A percentile compares a stretch with the other conserved stretches of the same genome.
Evolutionary conservation across 92 coral and sea anemone genomes (phyloP).

Genomic region (Porites rus): DNA sequence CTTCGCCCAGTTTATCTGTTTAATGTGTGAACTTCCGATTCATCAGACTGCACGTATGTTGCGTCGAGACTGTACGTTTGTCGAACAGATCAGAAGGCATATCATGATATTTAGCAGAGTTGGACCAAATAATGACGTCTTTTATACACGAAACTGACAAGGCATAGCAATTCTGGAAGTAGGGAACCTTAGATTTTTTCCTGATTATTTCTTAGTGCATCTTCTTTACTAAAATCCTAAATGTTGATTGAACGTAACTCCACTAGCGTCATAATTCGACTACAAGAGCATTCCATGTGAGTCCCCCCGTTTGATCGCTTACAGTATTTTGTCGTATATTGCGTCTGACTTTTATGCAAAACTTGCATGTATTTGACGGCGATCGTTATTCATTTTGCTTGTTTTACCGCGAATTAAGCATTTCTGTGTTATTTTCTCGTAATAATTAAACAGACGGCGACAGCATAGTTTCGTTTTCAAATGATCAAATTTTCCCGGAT

Average conservation of each 20-base stretch:
- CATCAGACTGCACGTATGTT: conserved; percentile 21
- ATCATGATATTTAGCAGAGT: neutral
- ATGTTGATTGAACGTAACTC: conserved; percentile 11
- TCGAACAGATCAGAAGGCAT: neutral
- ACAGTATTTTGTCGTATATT: conserved; percentile 21
- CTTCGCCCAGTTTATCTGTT: neutral
- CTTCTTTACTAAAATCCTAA: neutral
- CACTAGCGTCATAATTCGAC: neutral
- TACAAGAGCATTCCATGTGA: neutral
- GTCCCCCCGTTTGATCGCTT: conserved; percentile 1
- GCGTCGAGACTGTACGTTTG: neutral
- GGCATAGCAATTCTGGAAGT: neutral
- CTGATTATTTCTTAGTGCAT: neutral
- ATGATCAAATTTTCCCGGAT: neutral
- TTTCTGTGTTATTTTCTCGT: neutral
- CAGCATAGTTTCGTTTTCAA: conserved; percentile 11
- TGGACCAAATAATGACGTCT: neutral
- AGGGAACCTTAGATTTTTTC: neutral
- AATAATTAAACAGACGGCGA: neutral
- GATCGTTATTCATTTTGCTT: neutral
- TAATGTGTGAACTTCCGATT: neutral
- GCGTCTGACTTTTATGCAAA: neutral
- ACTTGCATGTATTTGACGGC: neutral
- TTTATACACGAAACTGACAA: neutral
- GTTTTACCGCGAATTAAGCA: neutral